phyloP scores from a whole-genome alignment of 2,888 invertebrate species.

The Ichneumoninae sp. region DNA sequence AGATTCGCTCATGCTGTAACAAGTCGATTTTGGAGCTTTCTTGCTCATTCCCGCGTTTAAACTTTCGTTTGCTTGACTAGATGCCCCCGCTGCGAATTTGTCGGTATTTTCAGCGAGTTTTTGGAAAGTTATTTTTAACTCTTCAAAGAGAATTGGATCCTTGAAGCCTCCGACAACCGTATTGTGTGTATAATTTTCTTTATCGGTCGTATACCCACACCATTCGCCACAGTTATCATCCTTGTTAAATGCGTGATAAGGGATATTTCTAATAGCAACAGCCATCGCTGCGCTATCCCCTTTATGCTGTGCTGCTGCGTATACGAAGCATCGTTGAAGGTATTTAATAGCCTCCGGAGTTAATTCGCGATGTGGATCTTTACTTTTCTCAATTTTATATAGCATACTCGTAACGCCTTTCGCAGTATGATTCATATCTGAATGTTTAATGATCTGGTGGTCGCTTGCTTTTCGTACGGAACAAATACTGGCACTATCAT shows the following conservation, averaged over 20 bases:
- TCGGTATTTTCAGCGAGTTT: no score
- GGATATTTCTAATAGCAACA: slow-evolving; percentile 62
- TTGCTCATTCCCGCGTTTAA: slow-evolving; percentile 57
- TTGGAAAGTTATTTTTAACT: no score
- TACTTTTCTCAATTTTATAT: slow-evolving; percentile 58
- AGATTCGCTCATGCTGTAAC: slow-evolving; percentile 54
- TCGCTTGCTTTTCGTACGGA: slow-evolving; percentile 60
- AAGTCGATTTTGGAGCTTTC: slow-evolving; percentile 66
- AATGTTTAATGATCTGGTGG: slow-evolving; percentile 62
- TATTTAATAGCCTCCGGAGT: slow-evolving; percentile 62
- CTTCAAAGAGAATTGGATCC: no score
- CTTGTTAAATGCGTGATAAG: no score
- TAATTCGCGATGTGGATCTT: slow-evolving; percentile 45
- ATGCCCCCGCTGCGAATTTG: no score
- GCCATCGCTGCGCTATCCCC: slow-evolving; percentile 56
- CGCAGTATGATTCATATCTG: slow-evolving; percentile 67
- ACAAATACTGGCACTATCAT: slow-evolving; percentile 71
- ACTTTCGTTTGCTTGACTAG: no score
- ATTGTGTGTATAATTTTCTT: no score
- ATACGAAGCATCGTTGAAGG: slow-evolving; percentile 69
- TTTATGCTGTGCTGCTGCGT: slow-evolving; percentile 66
- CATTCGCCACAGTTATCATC: no score
- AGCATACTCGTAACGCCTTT: slow-evolving; percentile 69
- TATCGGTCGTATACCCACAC: no score
- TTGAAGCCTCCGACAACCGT: no score